Evolutionary conservation across 2,888 invertebrate genomes (phyloP), one percentile per base, ranked within the genome.

Genomic region (Phyto melanocephala): DNA sequence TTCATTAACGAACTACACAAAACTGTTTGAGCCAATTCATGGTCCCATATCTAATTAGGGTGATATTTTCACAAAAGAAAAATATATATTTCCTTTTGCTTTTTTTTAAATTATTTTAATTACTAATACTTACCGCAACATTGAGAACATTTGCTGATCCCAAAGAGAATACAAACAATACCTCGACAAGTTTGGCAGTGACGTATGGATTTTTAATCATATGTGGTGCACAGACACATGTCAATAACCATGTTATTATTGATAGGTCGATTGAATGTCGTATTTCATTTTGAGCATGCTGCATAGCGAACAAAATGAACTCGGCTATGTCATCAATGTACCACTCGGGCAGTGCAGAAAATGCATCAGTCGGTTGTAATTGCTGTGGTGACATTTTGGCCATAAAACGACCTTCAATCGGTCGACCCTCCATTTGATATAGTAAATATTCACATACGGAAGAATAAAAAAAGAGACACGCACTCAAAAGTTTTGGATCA

Each of bases 301-400:
- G 97, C 88, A 98, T 93, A 3, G 96, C 94, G 90, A 98, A 98
- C 37, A 98, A 93, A 88, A 99, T 93, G 92, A 99, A 97, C 92
- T 99, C 99, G 11, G 99, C 98, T 86, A 99, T 95, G 90, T 99
- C 99, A 92, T 99, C 99, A 86, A 99, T 95, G 91, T 98, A 97
- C 96, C 98, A 99, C 92, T 99, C 99, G 47, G 99, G 99, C 89
- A 97, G 93, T 87, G 98, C 97, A 70, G 95, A 94, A 92, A 98
- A 99, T 86, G 95, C 93, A 86, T 93, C 93, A 15, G 96, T 94
- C 62, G 95, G 92, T 85, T 93, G 93, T 42, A 93, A 92, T 56
- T 93, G 92, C 58, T 93, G 90, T 62, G 92, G 92, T 15, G 94
- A 94, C 81, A 94, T 90, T 86, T 91, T 91, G 2, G 92, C 92